Evolutionary conservation across 1,140 invertebrate species (phyloP), one percentile per base, ranked within the genome.

Genomic region (Acyrthosiphon pisum): DNA sequence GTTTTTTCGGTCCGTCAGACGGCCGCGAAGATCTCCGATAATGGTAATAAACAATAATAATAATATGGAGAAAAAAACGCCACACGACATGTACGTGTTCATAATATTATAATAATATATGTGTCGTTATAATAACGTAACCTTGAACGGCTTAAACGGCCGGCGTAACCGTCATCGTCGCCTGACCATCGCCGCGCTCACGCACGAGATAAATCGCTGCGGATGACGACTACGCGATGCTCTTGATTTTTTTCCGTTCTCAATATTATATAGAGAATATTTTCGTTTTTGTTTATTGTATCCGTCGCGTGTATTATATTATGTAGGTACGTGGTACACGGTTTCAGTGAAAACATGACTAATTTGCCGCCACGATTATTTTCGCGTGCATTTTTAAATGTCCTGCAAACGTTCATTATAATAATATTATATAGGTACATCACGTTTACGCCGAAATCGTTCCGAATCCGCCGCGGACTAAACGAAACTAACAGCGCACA

Each of bases 261-360:
- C 22, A 18, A 86, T 76, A n/a, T n/a, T 46, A 46, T 46, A 9
- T 7, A 2, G 30, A n/a, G 60, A 20, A 76, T 76, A 76, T 76
- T 68, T 90, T 90, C 53, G 26, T 90, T 90, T 90, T 90, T 90
- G 53, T 90, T 90, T 35, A n/a, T 68, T n/a, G n/a, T n/a, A 20
- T 68, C 56, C 41, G 23, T 68, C 53, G 53, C 35, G 88, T n/a
- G 53, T 26, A 26, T 11, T 18, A 8, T 44, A 48, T 46, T 60
- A 44, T n/a, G 60, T 20, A n/a, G 60, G n/a, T 76, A 76, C 60
- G 60, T 76, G 60, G 30, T 18, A n/a, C 60, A n/a, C 60, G 60
- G 60, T 90, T 68, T 68, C 37, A 93, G 91, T 86, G 91, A 93
- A 93, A 93, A 93, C 91, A 93, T 93, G 91, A 93, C 91, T 93